Base-by-base conservation (phyloP, 2,113 vertebrate species). In the Desmodus rotundus region DNA sequence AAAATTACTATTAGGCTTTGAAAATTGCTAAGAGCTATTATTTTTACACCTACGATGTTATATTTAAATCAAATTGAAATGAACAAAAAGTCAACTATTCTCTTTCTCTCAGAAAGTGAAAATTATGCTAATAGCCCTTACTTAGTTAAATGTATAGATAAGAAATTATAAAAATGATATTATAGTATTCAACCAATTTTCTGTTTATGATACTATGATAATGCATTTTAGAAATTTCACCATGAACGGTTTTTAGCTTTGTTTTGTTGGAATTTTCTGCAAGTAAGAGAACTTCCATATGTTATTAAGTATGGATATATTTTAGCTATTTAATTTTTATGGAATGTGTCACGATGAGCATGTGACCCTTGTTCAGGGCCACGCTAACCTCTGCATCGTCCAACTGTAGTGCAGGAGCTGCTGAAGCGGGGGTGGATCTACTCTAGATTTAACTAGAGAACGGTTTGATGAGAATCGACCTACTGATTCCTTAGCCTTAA, bases 1-100 rank as follows among this genome's bases (percentile, higher is more conserved):
- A 82, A 95, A 93, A 96, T 94, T 91, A 86, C 43, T 86, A 38
- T 68, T 89, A 74, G 63, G 11, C 52, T 93, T 94, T 94, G 73
- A n/a, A 94, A 95, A 93, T 26, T 13, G 61, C 73, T 96, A 93
- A 74, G 63, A 84, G 36, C 8, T 31, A 58, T 87, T 89, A 83
- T 93, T 96, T 96, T 73, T 31, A 70, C 33, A 36, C 20, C 0
- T 61, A 87, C 36, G 47, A 43, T 78, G 45, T 50, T 77, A 77
- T 94, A 85, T 90, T 13, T 91, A 54, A 89, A 63, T 85, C 63
- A 76, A 96, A 86, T 70, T 87, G 74, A 63, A 91, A 43, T 82
- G 6, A 13, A 36, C 85, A 76, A 70, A 87, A 78, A 54, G 0
- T 14, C 26, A 43, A 7, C 13, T n/a, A 81, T 94, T 91, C 2